Evolutionary conservation across 1,140 invertebrate species (phyloP).

Genomic region (Telenomus remus): DNA sequence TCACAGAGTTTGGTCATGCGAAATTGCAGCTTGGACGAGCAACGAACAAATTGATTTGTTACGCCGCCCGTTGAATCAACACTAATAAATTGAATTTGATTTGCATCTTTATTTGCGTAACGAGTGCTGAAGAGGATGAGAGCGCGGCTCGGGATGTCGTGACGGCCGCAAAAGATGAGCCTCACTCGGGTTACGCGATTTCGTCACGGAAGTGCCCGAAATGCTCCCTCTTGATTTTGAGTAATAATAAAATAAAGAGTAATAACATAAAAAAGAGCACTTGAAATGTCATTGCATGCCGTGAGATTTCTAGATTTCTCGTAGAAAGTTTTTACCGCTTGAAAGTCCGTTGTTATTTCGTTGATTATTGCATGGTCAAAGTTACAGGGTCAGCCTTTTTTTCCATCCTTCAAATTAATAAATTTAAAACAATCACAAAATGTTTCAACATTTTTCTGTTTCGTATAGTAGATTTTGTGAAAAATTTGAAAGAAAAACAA

Average conservation of each 20-base stretch:
- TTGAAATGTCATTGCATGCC: constrained; percentile 1
- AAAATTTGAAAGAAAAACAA: too few relatives aligned
- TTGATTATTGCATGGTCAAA: constrained; percentile 2
- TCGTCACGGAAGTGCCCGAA: not conserved
- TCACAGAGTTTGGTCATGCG: too few relatives aligned
- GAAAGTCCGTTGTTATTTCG: not conserved
- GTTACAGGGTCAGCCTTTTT: not conserved
- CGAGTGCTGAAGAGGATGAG: not conserved
- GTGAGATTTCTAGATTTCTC: constrained; percentile 2
- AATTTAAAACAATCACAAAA: too few relatives aligned
- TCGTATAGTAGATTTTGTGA: too few relatives aligned
- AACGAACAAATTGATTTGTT: not conserved
- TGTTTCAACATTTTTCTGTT: too few relatives aligned
- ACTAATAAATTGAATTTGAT: constrained; percentile 2
- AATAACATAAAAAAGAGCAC: not conserved
- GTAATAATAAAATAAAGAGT: not conserved
- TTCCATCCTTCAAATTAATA: too few relatives aligned
- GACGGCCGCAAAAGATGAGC: not conserved
- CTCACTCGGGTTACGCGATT: not conserved
- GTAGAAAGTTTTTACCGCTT: constrained; percentile 3
- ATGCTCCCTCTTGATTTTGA: not conserved
- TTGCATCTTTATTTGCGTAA: constrained; percentile 1
- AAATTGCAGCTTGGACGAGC: too few relatives aligned
- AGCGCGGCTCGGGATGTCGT: not conserved
- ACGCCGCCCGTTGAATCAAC: constrained; percentile 2